Conservation (phyloP, 2,113 vertebrate species). For the Aphyosemion australe region DNA sequence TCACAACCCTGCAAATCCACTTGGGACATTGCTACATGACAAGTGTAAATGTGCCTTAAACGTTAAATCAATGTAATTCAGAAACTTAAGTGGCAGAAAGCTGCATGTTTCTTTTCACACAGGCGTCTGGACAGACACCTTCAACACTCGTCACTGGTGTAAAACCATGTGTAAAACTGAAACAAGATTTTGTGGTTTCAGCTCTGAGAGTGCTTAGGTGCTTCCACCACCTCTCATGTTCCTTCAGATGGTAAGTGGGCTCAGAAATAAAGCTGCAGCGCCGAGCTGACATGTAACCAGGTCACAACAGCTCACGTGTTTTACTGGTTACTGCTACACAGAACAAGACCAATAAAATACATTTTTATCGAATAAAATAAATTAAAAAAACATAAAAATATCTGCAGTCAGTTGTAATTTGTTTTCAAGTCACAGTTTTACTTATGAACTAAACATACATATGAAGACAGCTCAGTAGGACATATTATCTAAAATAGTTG, state of each 20-base stretch:
- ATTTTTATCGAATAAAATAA: too few species aligned
- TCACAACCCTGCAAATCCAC: too few species aligned
- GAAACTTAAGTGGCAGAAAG: not conserved
- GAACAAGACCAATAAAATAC: too few species aligned
- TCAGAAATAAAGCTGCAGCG: not conserved
- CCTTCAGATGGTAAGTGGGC: not conserved
- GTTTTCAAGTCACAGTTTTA: too few species aligned
- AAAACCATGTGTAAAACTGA: not conserved
- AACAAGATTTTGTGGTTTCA: not conserved
- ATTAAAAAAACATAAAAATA: too few species aligned
- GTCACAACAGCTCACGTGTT: not conserved
- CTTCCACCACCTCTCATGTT: not conserved
- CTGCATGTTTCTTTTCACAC: not conserved
- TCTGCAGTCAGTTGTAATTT: too few species aligned
- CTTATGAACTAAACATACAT: too few species aligned
- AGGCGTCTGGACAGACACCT: not conserved
- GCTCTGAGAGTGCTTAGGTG: not conserved
- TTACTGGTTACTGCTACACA: too few species aligned
- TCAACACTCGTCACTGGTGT: not conserved
- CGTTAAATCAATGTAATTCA: not conserved
- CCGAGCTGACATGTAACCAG: not conserved
- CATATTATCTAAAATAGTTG: too few species aligned
- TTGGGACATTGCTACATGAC: too few species aligned
- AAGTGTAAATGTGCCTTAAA: not conserved
- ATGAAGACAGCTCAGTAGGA: too few species aligned